A percentile compares a stretch with the other conserved stretches of the same genome.
These are phyloP conservation scores for Perithous albicinctus DNA, from an alignment of 2,888 invertebrate species.

Conservation along the genomic window DNA sequence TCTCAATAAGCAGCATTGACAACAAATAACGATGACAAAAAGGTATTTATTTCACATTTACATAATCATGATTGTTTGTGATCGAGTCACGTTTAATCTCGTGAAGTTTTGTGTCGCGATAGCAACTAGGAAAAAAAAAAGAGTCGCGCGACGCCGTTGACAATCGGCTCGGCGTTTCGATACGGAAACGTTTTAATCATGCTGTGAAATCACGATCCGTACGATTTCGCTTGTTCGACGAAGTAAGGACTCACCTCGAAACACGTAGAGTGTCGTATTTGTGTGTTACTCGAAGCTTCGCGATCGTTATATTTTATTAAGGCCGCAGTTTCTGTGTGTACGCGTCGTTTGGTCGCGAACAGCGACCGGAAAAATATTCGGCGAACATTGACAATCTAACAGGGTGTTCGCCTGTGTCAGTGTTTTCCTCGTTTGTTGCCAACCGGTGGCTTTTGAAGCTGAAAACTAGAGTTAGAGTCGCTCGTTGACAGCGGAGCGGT, in stretches of 20 bases:
- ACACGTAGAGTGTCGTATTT: background rate
- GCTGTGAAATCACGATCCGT: background rate
- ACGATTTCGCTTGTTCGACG: background rate
- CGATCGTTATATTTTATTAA: conserved; percentile 51
- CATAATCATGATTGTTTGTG: conserved; percentile 52
- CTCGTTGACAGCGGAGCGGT: conserved; percentile 80
- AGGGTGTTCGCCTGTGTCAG: conserved; percentile 81
- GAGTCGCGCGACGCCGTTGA: background rate
- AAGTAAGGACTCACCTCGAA: background rate
- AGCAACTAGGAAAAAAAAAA: conserved; percentile 14
- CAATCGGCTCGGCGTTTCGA: background rate
- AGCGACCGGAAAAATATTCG: conserved; percentile 3
- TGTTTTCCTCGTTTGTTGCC: conserved; percentile 90
- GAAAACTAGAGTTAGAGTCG: conserved; percentile 85
- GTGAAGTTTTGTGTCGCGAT: conserved; percentile 2
- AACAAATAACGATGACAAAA: conserved; percentile 47
- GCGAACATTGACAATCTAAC: conserved; percentile 48
- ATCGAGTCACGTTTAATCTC: conserved; percentile 15
- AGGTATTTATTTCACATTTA: conserved; percentile 61
- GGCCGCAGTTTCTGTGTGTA: conserved; percentile 54
- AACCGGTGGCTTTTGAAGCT: conserved; percentile 90
- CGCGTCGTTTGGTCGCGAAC: background rate
- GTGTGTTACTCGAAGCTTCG: conserved; percentile 10
- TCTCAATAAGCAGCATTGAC: background rate
- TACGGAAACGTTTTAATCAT: conserved; percentile 5